Conservation (phyloP, 92 coral and sea anemone species). For the Desmophyllum pertusum region DNA sequence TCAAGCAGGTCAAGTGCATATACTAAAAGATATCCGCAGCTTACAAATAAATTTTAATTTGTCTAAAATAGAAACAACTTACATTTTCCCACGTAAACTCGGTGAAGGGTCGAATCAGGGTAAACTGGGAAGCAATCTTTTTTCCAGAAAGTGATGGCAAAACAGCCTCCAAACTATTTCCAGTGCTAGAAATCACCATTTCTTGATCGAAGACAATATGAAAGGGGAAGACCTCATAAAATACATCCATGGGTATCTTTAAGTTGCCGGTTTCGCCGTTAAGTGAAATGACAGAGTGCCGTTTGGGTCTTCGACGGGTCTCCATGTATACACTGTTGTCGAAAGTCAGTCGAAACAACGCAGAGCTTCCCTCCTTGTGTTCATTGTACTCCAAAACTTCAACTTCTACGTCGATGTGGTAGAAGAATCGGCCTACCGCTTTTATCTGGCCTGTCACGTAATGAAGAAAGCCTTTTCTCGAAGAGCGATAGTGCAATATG, state of each 20-base stretch:
- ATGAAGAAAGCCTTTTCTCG: conserved; percentile 74
- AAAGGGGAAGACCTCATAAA: conserved; percentile 89
- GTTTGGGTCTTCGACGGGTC: conserved; percentile 70
- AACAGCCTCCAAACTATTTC: conserved; percentile 70
- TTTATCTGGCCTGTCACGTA: conserved; percentile 86
- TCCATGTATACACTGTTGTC: conserved; percentile 83
- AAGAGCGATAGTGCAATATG: conserved; percentile 84
- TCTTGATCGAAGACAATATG: conserved; percentile 79
- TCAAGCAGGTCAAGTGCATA: neutral
- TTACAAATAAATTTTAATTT: neutral
- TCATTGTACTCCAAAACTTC: conserved; percentile 72
- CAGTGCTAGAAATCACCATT: conserved; percentile 80
- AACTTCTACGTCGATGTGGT: conserved; percentile 73
- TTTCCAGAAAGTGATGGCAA: conserved; percentile 69
- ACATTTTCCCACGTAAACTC: conserved; percentile 89
- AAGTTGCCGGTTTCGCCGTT: conserved; percentile 70
- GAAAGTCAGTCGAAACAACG: conserved; percentile 67
- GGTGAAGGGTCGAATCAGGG: conserved; percentile 78
- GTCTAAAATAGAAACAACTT: conserved; percentile 16
- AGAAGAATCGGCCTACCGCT: conserved; percentile 78
- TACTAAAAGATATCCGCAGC: neutral
- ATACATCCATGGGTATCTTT: conserved; percentile 81
- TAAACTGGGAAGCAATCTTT: conserved; percentile 60
- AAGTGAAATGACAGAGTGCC: conserved; percentile 83
- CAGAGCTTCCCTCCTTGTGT: conserved; percentile 69